Evolutionary conservation across 2,113 vertebrate species (phyloP).

Genomic region (Actinemys pallida): DNA sequence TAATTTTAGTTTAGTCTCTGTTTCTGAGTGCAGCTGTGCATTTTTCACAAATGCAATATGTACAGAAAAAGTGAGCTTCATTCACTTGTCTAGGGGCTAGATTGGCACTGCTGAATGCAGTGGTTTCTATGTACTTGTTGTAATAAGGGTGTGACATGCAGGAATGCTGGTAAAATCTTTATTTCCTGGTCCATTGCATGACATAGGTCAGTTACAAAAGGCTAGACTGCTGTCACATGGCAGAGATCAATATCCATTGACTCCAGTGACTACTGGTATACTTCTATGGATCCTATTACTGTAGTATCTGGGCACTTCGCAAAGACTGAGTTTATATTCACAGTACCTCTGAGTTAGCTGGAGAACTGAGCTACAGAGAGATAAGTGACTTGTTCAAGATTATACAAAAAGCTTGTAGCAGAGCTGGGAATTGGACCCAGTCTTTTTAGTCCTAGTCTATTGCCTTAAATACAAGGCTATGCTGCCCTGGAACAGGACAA

Average conservation of each 20-base stretch:
- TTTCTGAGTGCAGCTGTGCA: not conserved
- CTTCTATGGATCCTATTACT: not conserved
- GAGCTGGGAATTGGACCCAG: too few relatives aligned
- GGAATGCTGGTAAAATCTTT: not conserved
- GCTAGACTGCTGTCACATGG: not conserved
- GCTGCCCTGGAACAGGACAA: too few relatives aligned
- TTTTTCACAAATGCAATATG: not conserved
- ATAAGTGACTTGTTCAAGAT: too few relatives aligned
- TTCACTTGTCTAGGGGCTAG: not conserved
- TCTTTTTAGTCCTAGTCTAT: too few relatives aligned
- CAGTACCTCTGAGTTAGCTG: not conserved
- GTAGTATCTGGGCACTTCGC: not conserved
- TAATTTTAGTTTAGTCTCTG: not conserved
- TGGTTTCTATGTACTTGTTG: not conserved
- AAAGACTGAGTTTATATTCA: not conserved
- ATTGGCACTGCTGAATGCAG: not conserved
- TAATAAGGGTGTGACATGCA: not conserved
- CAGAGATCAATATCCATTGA: not conserved
- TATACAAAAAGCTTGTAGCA: too few relatives aligned
- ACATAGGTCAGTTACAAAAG: accelerated
- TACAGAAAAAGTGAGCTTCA: not conserved
- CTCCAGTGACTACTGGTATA: not conserved
- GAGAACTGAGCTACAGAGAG: not conserved
- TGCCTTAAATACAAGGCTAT: too few relatives aligned
- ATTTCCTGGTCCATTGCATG: not conserved